These are phyloP conservation scores for Nyctibius grandis DNA, from an alignment of 2,797 vertebrate species.

Conservation along the genomic window DNA sequence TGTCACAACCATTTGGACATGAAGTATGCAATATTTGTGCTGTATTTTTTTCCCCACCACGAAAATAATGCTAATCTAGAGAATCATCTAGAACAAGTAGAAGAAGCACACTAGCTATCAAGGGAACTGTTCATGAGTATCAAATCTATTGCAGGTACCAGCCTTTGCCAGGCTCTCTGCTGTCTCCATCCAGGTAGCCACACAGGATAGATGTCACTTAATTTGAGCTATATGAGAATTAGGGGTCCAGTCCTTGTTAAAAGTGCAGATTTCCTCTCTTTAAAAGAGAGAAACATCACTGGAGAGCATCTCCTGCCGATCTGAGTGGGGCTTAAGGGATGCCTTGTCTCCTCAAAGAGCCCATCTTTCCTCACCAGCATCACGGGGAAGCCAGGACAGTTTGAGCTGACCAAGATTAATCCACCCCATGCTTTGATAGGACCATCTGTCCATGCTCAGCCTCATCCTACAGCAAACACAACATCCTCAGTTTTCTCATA, in stretches of 20 bases:
- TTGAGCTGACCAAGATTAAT: neutral
- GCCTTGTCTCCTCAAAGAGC: neutral
- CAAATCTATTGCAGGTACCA: neutral
- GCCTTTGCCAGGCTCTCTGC: neutral
- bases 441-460: neutral
- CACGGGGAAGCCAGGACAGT: neutral
- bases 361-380: neutral
- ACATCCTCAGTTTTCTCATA: neutral
- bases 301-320: neutral
- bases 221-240: neutral
- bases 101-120: neutral
- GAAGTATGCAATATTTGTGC: neutral
- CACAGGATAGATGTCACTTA: neutral
- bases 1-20: neutral
- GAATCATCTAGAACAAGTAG: neutral
- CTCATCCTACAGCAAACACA: neutral
- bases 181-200: neutral
- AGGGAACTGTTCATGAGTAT: neutral
- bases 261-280: neutral
- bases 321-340: neutral
- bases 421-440: accelerated
- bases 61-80: neutral
- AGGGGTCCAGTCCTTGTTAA: neutral
- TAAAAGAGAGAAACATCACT: neutral
- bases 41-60: accelerated